Conservation (phyloP, 2,888 invertebrate species). For the Cataglyphis rosenhaueri region DNA sequence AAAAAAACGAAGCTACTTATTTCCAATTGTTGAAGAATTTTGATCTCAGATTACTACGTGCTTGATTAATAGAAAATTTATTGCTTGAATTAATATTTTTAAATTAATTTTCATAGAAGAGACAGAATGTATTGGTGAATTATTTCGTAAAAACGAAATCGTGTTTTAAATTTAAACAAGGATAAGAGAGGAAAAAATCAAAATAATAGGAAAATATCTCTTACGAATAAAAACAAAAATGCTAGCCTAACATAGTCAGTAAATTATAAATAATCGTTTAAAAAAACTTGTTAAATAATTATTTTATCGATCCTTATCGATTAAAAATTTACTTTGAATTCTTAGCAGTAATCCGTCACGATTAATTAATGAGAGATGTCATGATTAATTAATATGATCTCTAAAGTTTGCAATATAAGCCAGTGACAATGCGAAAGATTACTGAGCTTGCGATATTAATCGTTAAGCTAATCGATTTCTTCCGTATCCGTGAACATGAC, state of each 20-base stretch:
- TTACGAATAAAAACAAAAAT: neutral
- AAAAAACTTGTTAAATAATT: neutral
- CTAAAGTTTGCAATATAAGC: slow-evolving; percentile 19
- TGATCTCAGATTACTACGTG: neutral
- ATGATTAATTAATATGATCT: slow-evolving; percentile 46
- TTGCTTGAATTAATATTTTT: neutral
- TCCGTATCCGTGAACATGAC: slow-evolving; percentile 45
- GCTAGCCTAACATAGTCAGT: neutral
- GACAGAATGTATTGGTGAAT: neutral
- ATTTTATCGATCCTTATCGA: neutral
- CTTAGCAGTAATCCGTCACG: neutral
- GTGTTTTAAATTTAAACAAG: neutral
- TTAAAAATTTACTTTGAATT: neutral
- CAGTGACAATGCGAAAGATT: slow-evolving; percentile 45
- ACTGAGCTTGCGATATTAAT: slow-evolving; percentile 44
- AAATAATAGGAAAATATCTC: neutral
- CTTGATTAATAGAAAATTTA: neutral
- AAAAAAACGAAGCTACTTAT: neutral
- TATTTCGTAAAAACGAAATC: neutral
- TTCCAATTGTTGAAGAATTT: slow-evolving; percentile 1
- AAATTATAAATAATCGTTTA: neutral
- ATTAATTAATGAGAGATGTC: neutral
- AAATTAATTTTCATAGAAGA: neutral
- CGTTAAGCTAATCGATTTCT: slow-evolving; percentile 48
- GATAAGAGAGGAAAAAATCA: neutral